phyloP scores from a whole-genome alignment of 2,113 vertebrate species.

The Proteles cristata region DNA sequence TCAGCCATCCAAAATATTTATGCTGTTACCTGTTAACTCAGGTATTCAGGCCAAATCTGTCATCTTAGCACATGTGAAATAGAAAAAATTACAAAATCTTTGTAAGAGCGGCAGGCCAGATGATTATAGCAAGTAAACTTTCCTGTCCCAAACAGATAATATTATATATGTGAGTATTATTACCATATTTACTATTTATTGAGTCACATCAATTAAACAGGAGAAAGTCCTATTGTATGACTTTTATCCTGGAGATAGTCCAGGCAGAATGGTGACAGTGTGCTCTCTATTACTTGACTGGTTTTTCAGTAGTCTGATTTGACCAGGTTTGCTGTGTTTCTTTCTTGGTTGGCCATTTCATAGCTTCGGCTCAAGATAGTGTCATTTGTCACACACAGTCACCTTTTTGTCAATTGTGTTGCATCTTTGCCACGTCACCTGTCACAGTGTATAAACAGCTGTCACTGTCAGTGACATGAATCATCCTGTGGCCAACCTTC shows the following conservation, averaged over 20 bases:
- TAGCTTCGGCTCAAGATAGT: neutral
- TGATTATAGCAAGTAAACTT: neutral
- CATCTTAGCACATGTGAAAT: neutral
- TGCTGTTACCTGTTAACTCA: neutral
- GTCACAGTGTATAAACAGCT: too few relatives aligned
- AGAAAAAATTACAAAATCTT: neutral
- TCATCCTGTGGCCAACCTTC: neutral
- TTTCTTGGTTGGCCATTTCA: neutral
- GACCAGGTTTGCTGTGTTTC: neutral
- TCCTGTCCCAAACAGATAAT: slow-evolving; percentile 12
- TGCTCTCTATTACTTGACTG: neutral
- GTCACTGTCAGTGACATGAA: too few relatives aligned
- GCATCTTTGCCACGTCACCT: too few relatives aligned
- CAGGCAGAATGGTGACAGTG: neutral
- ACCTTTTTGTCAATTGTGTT: too few relatives aligned
- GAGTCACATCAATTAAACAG: slow-evolving; percentile 51
- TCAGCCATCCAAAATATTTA: neutral
- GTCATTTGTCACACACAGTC: too few relatives aligned
- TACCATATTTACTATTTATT: slow-evolving; percentile 60
- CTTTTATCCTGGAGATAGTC: neutral
- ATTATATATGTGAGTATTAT: neutral
- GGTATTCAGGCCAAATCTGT: neutral
- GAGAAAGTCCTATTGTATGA: neutral
- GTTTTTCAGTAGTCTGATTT: slow-evolving; percentile 13
- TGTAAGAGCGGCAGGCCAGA: neutral